phyloP scores from a whole-genome alignment of 2,797 vertebrate genomes.

The Enteromius viviparus region DNA sequence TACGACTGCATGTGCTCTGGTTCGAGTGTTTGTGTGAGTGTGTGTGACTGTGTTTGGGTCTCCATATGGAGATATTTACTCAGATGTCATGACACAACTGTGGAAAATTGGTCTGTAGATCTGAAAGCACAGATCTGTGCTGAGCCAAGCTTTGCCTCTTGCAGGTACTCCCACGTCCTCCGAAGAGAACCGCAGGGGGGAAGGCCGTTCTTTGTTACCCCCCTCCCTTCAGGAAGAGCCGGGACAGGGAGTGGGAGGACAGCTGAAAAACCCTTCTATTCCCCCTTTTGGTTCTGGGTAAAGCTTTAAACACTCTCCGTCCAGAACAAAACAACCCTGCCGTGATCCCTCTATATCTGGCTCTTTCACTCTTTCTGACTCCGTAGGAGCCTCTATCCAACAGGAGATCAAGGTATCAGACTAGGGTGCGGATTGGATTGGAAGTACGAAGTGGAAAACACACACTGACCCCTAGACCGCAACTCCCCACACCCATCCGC shows the following conservation, averaged over 20 bases:
- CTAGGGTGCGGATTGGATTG: constrained; percentile 52
- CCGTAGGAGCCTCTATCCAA: constrained; percentile 37
- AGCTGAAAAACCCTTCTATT: constrained; percentile 68
- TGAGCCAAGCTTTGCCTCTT: constrained; percentile 46
- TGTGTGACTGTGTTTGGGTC: constrained; percentile 27
- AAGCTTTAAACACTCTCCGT: constrained; percentile 42
- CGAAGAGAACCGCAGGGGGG: constrained; percentile 46
- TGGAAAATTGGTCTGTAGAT: constrained; percentile 41
- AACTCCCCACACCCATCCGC: constrained; percentile 41
- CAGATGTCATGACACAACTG: constrained; percentile 49
- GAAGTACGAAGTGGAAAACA: constrained; percentile 24
- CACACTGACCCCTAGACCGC: constrained; percentile 28
- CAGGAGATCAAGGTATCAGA: constrained; percentile 48
- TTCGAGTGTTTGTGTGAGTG: constrained; percentile 57
- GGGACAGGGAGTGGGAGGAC: constrained; percentile 76
- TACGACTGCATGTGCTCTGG: background rate
- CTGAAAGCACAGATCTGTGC: constrained; percentile 40
- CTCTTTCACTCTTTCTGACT: constrained; percentile 51
- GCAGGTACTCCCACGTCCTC: constrained; percentile 61
- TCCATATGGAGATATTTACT: constrained; percentile 51
- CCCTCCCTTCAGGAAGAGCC: constrained; percentile 58
- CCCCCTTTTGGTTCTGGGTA: constrained; percentile 34
- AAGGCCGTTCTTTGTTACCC: constrained; percentile 49
- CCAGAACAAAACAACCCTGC: constrained; percentile 49
- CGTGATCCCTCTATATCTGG: constrained; percentile 25